These are phyloP conservation scores for Anagrus nilaparvatae DNA, from an alignment of 1,140 invertebrate genomes.

Conservation along the genomic window DNA sequence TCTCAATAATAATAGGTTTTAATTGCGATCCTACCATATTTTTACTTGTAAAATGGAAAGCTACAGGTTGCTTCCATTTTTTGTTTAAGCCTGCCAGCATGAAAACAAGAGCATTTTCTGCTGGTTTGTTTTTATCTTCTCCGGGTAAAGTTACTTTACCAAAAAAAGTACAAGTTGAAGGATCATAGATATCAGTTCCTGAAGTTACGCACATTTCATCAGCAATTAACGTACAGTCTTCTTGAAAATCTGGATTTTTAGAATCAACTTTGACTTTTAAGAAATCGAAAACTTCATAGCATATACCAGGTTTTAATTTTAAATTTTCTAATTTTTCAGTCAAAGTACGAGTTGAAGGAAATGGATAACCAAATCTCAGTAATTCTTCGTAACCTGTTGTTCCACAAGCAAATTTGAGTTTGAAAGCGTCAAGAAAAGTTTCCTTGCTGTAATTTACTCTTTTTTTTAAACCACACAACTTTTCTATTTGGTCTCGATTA, in stretches of 20 bases:
- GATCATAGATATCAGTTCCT: neutral
- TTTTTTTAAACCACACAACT: no score
- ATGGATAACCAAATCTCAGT: slow-evolving; percentile 6
- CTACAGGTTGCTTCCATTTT: slow-evolving; percentile 10
- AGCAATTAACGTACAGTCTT: slow-evolving; percentile 12
- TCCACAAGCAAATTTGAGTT: slow-evolving; percentile 13
- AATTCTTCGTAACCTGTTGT: slow-evolving; percentile 12
- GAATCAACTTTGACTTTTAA: slow-evolving; percentile 11
- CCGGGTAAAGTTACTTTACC: slow-evolving; percentile 9
- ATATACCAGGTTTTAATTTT: slow-evolving; percentile 11
- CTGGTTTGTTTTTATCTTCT: neutral
- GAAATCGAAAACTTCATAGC: slow-evolving; percentile 14
- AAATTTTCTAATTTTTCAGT: slow-evolving; percentile 13
- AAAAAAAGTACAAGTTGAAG: slow-evolving; percentile 4
- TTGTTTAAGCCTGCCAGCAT: slow-evolving; percentile 7
- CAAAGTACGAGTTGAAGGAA: slow-evolving; percentile 13
- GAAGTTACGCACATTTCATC: slow-evolving; percentile 11
- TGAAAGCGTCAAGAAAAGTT: slow-evolving; percentile 14
- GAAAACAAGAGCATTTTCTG: slow-evolving; percentile 7
- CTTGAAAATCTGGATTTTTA: slow-evolving; percentile 5
- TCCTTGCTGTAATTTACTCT: no score
- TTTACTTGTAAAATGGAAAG: slow-evolving; percentile 5
- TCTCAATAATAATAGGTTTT: neutral
- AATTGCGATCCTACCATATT: neutral
- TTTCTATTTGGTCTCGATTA: no score